Conservation (phyloP, 35 echinoderm and acorn worm species). For the Stichopus chloronotus region DNA sequence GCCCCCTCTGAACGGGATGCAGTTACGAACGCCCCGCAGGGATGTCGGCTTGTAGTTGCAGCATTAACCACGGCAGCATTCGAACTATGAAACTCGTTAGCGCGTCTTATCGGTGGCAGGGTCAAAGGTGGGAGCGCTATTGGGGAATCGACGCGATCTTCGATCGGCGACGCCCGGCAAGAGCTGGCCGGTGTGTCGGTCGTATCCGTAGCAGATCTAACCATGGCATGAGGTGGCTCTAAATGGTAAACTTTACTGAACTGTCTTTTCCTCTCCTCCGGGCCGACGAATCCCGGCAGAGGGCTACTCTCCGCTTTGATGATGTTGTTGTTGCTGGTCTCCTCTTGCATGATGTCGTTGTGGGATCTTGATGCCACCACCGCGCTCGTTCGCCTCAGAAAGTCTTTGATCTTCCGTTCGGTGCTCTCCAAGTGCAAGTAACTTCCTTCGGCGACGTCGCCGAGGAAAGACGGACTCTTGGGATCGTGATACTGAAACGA, state of each 20-base stretch:
- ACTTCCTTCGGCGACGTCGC: not conserved
- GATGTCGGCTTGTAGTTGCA: not conserved
- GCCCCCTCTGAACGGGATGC: not conserved
- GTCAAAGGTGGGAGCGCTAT: slow-evolving; percentile 24
- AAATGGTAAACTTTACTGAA: slow-evolving; percentile 60
- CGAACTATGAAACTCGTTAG: not conserved
- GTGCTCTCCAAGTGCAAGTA: slow-evolving; percentile 47
- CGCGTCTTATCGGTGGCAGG: slow-evolving; percentile 32
- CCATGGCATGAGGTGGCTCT: slow-evolving; percentile 13
- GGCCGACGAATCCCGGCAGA: slow-evolving; percentile 26
- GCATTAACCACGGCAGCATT: not conserved
- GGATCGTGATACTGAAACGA: not conserved
- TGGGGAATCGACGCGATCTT: slow-evolving; percentile 14
- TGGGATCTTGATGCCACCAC: slow-evolving; percentile 21
- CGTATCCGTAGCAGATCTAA: not conserved
- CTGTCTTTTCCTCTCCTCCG: slow-evolving; percentile 45
- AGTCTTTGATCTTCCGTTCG: slow-evolving; percentile 54
- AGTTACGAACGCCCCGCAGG: not conserved
- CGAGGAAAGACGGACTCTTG: no score
- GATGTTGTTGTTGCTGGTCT: not conserved
- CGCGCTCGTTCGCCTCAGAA: slow-evolving; percentile 37
- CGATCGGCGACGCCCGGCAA: not conserved
- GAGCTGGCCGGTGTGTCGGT: not conserved
- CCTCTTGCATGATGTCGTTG: slow-evolving; percentile 23
- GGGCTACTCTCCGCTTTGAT: not conserved